Evolutionary conservation across 2,888 invertebrate species (phyloP).

Genomic region (Acanthococcus lagerstroemiae): DNA sequence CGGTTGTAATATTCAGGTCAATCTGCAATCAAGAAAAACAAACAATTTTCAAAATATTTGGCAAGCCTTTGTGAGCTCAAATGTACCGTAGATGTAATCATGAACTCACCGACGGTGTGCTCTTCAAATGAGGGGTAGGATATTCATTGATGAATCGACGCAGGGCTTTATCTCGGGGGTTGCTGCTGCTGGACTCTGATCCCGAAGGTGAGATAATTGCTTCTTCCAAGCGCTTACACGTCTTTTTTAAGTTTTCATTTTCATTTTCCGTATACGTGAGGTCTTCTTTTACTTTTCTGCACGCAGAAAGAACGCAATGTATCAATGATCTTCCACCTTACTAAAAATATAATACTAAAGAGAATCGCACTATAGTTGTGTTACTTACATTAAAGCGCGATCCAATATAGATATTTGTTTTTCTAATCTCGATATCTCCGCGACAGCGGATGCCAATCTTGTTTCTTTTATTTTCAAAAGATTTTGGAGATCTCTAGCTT

Average conservation of each 20-base stretch:
- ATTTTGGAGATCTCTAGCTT: constrained; percentile 24
- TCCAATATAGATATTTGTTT: constrained; percentile 28
- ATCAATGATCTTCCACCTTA: too few species aligned
- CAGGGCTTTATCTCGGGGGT: constrained; percentile 12
- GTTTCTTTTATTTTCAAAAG: constrained; percentile 16
- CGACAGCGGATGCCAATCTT: constrained; percentile 23
- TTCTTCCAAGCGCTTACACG: constrained; percentile 30
- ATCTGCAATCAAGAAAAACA: background rate
- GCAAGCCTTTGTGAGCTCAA: too few species aligned
- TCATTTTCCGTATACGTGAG: constrained; percentile 30
- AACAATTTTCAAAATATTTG: background rate
- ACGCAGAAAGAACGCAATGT: too few species aligned
- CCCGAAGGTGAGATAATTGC: constrained; percentile 21
- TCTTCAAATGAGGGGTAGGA: constrained; percentile 20
- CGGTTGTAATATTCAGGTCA: background rate
- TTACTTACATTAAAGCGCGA: constrained; percentile 31
- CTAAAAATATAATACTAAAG: background rate
- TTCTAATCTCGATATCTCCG: constrained; percentile 19
- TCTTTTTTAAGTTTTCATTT: constrained; percentile 26
- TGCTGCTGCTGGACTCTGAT: constrained; percentile 16
- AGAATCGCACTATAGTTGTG: background rate
- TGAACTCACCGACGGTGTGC: background rate
- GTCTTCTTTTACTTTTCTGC: constrained; percentile 33
- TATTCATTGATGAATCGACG: constrained; percentile 29
- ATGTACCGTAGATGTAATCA: too few species aligned